Evolutionary conservation across 2,797 vertebrate species (phyloP).

Genomic region (Acanthis flammea): DNA sequence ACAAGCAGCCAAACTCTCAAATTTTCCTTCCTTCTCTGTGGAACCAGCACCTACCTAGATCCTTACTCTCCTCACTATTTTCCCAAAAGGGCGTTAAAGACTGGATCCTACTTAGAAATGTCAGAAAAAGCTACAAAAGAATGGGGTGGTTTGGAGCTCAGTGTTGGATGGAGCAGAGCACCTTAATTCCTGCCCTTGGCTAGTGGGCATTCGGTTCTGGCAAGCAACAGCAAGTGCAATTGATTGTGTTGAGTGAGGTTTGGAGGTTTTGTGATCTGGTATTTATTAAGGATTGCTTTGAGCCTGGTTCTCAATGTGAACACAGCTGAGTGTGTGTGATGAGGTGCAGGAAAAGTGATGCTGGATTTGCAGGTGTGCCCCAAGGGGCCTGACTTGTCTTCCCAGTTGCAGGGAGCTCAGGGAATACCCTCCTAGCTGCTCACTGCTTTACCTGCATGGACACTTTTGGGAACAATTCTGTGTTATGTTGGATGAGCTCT

Average conservation of each 20-base stretch:
- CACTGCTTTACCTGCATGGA: rapidly evolving
- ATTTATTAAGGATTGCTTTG: not conserved
- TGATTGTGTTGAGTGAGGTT: not conserved
- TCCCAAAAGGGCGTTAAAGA: not conserved
- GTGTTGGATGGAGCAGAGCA: rapidly evolving
- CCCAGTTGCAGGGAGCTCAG: not conserved
- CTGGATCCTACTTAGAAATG: not conserved
- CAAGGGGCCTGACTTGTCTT: not conserved
- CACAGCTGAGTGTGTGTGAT: rapidly evolving
- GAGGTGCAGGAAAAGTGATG: not conserved
- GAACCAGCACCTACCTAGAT: not conserved
- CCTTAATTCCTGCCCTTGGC: not conserved
- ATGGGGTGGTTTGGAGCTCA: not conserved
- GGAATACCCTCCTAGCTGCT: not conserved
- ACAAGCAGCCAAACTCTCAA: not conserved
- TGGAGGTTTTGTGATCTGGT: slow-evolving; percentile 6
- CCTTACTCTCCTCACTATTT: not conserved
- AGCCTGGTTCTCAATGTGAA: not conserved
- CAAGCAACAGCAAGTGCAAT: not conserved
- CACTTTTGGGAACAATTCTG: rapidly evolving
- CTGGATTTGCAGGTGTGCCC: not conserved
- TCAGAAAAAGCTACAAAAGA: not conserved
- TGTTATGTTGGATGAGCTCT: not conserved
- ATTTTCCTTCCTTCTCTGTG: not conserved
- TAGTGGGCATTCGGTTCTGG: not conserved